Conservation (phyloP, 2,888 invertebrate genomes). For the Coleophora flavipennella region DNA sequence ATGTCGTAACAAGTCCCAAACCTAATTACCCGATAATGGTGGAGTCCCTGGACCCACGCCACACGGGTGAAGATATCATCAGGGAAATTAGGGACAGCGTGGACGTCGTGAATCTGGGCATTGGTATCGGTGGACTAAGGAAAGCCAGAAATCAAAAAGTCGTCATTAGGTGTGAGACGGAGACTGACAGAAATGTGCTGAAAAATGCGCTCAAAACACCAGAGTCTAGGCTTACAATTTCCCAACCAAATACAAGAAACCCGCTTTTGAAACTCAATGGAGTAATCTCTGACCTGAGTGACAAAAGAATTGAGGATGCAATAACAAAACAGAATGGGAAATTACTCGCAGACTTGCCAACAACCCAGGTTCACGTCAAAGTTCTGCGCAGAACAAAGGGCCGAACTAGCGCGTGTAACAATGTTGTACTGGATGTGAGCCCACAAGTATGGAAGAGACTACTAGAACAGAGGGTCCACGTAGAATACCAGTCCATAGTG, state of each 20-base stretch:
- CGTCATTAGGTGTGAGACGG: conserved; percentile 1
- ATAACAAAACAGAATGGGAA: background rate
- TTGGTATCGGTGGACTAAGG: conserved; percentile 1
- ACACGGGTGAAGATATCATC: conserved; percentile 3
- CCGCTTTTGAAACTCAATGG: background rate
- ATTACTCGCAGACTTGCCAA: background rate
- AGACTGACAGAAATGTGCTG: background rate
- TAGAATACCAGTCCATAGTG: background rate
- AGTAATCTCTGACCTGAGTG: background rate
- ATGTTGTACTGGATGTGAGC: background rate
- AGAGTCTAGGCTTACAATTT: background rate
- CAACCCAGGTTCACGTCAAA: background rate
- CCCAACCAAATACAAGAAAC: background rate
- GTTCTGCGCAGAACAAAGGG: background rate
- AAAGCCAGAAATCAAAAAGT: conserved; percentile 8
- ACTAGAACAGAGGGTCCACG: background rate
- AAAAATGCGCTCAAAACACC: background rate
- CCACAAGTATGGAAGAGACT: background rate
- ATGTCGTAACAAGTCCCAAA: background rate
- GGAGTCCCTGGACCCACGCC: background rate
- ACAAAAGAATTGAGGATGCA: background rate
- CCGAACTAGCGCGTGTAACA: background rate
- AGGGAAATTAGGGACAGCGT: conserved; percentile 1
- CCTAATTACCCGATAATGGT: conserved; percentile 3
- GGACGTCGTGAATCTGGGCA: conserved; percentile 1